phyloP scores from a whole-genome alignment of 2,888 invertebrate species.

The Athetis lepigone region DNA sequence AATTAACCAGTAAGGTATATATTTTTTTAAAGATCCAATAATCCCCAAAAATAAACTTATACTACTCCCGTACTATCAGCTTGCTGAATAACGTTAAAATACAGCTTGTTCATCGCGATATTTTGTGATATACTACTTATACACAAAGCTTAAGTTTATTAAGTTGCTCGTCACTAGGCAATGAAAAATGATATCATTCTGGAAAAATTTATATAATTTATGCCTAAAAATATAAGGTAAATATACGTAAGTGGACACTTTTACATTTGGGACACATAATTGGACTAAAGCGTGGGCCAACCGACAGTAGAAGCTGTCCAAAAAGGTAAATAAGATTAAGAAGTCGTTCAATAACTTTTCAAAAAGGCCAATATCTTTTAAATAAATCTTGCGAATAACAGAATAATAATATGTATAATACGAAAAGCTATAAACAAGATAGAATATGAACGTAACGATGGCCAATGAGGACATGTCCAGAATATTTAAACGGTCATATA shows the following conservation, averaged over 20 bases:
- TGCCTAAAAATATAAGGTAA: not conserved
- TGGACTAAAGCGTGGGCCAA: conserved; percentile 51
- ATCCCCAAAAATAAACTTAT: too few relatives aligned
- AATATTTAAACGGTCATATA: conserved; percentile 44
- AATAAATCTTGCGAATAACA: conserved; percentile 51
- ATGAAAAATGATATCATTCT: not conserved
- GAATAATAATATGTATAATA: conserved; percentile 36
- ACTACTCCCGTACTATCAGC: not conserved
- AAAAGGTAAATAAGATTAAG: conserved; percentile 51
- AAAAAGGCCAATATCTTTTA: conserved; percentile 33
- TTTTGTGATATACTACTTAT: not conserved
- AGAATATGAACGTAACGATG: conserved; percentile 23
- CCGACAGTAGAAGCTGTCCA: conserved; percentile 41
- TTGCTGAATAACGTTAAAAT: not conserved
- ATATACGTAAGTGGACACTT: conserved; percentile 21
- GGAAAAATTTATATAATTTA: not conserved
- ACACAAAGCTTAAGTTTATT: not conserved
- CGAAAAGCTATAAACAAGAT: conserved; percentile 22
- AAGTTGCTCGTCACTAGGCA: not conserved
- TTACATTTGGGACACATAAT: conserved; percentile 33
- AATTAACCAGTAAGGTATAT: too few relatives aligned
- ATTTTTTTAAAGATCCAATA: too few relatives aligned
- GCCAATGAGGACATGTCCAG: conserved; percentile 25
- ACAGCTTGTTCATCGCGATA: not conserved
- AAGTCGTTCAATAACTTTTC: conserved; percentile 51